Evolutionary conservation across 1,140 invertebrate genomes (phyloP), one percentile per base, ranked within the genome.

Genomic region (Chionoecetes opilio): DNA sequence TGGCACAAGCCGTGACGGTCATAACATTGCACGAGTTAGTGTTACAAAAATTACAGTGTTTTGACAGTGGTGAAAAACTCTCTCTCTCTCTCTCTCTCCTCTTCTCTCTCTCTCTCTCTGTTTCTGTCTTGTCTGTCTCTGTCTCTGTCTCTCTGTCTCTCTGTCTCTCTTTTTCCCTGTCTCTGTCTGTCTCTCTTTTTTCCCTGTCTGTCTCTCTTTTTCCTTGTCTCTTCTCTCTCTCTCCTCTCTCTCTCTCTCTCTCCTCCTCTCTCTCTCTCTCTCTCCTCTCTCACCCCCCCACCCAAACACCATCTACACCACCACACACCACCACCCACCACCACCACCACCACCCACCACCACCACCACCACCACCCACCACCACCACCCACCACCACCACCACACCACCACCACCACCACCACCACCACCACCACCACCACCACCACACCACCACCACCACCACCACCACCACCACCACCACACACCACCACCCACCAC

Each of bases 301-400:
- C 46, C 46, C 92, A 34, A 6, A 35, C 38, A 38, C 41, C n/a
- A n/a, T n/a, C n/a, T n/a, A 29, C 84, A 14, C 91, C 85, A 93
- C 29, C 84, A 41, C 38, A 41, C 38, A 41, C n/a, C n/a, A n/a
- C n/a, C n/a, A n/a, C n/a, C n/a, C 14, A 92, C 91, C 21, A 53
- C 46, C 82, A 34, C 2, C 37, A 21, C 32, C 53, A 34, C 84
- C 53, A 82, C n/a, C 1, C 0, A 35, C 63, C 53, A 14, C 37
- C 0, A 34, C 53, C 32, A 1, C 37, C 0, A 8, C 82, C 0
- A 0, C 9, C 2, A 6, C n/a, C n/a, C n/a, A n/a, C n/a, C n/a
- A n/a, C n/a, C n/a, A n/a, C n/a, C n/a, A n/a, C n/a, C 29, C 1
- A 37, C 41, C 32, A 26, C 35, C 92, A 86, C n/a, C 11, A 35